Evolutionary conservation across 1,140 invertebrate genomes (phyloP), one percentile per base, ranked within the genome.

Genomic region (Heliothis virescens): DNA sequence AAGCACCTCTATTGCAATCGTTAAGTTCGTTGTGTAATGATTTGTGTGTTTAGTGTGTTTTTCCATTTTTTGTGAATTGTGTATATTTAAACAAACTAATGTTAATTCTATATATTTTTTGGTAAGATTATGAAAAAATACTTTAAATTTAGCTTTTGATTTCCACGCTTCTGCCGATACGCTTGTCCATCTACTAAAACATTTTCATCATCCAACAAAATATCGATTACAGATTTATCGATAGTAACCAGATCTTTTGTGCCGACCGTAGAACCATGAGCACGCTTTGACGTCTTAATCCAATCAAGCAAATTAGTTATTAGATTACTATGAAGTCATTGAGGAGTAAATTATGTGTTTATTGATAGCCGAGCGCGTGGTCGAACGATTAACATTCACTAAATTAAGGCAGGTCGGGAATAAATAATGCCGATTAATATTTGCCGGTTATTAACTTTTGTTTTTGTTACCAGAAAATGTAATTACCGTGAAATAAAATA

Each of bases 281-380:
- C 86, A 82, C 83, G 84, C 87, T 90, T 90, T 93, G 90, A 94
- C 89, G 89, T 92, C 92, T 92, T 91, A 93, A 92, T 94, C 90
- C 87, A 91, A 92, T 92, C 92, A 91, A 82, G 80, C 79, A 90
- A 90, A 92, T 92, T 91, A 89, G 86, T 90, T 91, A 90, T 92
- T 87, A 85, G 76, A 85, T 91, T 89, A 88, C 87, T 84, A 86
- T 83, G 79, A 18, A 79, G 79, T 87, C 85, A 84, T 90, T 83
- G 84, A 78, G 73, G 16, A 73, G 83, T 87, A 87, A 91, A 86
- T 90, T 92, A 90, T 88, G 84, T 74, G 84, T 81, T 82, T 85
- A 88, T 86, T 83, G 65, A 84, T 87, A 80, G 75, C 65, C 83
- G 79, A 67, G 79, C 83, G 79, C 75, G 78, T 85, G 85, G 72